Conservation (phyloP, 2,888 invertebrate species). For the Chouioia cunea region DNA sequence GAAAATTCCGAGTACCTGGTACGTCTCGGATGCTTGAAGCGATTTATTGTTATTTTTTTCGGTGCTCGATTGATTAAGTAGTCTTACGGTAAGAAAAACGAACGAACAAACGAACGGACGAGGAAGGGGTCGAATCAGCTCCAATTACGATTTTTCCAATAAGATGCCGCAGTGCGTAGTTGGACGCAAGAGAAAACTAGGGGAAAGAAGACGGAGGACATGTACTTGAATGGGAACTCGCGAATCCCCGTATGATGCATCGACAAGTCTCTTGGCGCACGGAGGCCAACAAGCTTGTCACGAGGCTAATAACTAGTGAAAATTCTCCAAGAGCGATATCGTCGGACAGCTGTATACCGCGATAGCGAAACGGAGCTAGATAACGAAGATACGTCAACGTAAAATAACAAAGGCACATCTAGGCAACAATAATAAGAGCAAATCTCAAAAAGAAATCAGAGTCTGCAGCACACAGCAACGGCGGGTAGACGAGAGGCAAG, state of each 20-base stretch:
- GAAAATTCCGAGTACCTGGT: too few relatives aligned
- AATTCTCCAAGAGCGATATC: constrained; percentile 14
- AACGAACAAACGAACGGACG: too few relatives aligned
- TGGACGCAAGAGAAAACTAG: too few relatives aligned
- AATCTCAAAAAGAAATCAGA: constrained; percentile 16
- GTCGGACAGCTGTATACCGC: not conserved
- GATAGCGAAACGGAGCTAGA: not conserved
- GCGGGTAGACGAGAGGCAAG: not conserved
- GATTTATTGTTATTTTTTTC: too few relatives aligned
- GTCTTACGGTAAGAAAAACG: too few relatives aligned
- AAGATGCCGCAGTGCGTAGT: not conserved
- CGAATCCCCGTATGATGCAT: constrained; percentile 36
- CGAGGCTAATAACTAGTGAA: constrained; percentile 22
- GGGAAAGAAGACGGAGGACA: not conserved
- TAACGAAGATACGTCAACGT: constrained; percentile 14
- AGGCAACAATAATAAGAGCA: constrained; percentile 5
- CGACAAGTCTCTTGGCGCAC: not conserved
- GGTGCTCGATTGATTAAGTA: too few relatives aligned
- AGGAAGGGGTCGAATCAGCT: not conserved
- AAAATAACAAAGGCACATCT: constrained; percentile 27
- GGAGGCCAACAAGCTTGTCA: constrained; percentile 32
- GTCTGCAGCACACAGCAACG: too few relatives aligned
- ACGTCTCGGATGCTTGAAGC: too few relatives aligned
- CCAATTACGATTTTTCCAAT: constrained; percentile 11
- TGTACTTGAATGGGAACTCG: not conserved